phyloP scores from a whole-genome alignment of 92 coral and sea anemone species.

The Epizoanthus illoricatus region DNA sequence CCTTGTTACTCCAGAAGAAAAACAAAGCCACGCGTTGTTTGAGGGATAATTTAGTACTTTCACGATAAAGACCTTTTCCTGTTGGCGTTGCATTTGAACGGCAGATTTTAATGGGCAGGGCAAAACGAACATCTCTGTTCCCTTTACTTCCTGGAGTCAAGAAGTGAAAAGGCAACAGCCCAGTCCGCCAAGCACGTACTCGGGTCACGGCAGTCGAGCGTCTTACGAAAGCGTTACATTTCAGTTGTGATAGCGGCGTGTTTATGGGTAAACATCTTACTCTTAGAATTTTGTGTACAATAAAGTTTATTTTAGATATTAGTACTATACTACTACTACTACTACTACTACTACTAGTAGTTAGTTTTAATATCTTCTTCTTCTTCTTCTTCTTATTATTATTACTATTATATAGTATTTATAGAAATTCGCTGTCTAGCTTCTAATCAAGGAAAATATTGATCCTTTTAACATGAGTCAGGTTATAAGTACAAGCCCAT shows the following conservation, averaged over 20 bases:
- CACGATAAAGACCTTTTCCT: conserved; percentile 24
- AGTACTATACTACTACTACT: too few species aligned
- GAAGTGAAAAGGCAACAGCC: conserved; percentile 19
- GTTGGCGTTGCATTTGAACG: conserved; percentile 35
- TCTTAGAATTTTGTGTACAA: too few species aligned
- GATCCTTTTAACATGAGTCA: too few species aligned
- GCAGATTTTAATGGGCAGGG: conserved; percentile 28
- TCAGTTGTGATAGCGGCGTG: background rate
- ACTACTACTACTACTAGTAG: too few species aligned
- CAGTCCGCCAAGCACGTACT: conserved; percentile 21
- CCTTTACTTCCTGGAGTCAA: conserved; percentile 37
- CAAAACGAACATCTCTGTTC: conserved; percentile 12
- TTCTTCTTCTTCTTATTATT: too few species aligned
- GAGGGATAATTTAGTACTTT: background rate
- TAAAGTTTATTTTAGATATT: too few species aligned
- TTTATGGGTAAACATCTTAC: background rate
- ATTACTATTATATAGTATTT: too few species aligned
- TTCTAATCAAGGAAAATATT: too few species aligned
- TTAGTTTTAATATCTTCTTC: too few species aligned
- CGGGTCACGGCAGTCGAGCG: conserved; percentile 7
- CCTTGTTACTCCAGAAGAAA: background rate
- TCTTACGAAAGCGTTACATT: background rate
- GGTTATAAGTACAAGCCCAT: too few species aligned
- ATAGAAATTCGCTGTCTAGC: too few species aligned
- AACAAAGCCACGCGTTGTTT: conserved; percentile 28